A percentile compares a stretch with the other conserved stretches of the same genome.
These are phyloP conservation scores for Peucedramus taeniatus DNA, from an alignment of 2,113 vertebrate genomes.

Conservation along the genomic window DNA sequence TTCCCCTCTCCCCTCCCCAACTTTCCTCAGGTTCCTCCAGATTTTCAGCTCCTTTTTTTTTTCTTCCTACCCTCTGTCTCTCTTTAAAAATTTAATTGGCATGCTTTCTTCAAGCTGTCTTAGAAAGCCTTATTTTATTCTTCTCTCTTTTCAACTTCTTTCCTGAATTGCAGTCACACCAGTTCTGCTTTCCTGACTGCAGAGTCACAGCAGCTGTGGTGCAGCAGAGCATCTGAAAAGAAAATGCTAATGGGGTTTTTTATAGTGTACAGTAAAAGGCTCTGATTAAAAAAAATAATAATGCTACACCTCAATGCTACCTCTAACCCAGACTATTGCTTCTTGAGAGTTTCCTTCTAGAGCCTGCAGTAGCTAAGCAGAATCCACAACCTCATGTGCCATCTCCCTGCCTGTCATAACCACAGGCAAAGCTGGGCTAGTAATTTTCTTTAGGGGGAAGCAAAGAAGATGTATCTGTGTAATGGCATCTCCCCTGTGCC, in stretches of 20 bases:
- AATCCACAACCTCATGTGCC: background rate
- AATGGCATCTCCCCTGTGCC: background rate
- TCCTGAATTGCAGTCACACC: constrained; percentile 57
- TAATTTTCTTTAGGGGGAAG: background rate
- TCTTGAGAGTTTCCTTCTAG: constrained; percentile 1
- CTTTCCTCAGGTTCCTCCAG: constrained; percentile 32
- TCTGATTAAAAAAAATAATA: constrained; percentile 22
- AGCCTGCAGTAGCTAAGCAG: background rate
- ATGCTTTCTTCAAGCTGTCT: constrained; percentile 59
- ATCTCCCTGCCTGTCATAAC: background rate
- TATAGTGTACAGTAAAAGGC: constrained; percentile 41
- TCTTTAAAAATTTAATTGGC: constrained; percentile 60
- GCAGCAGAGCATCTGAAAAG: constrained; percentile 58
- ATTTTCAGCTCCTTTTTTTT: constrained; percentile 5
- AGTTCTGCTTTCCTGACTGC: constrained; percentile 66
- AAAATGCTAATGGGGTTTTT: constrained; percentile 60
- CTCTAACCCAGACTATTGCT: background rate
- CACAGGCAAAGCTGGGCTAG: background rate
- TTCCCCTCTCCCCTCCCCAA: background rate
- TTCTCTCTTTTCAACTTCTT: constrained; percentile 52
- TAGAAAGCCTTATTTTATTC: constrained; percentile 46
- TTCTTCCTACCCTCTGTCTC: background rate
- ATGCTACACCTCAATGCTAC: constrained; percentile 13
- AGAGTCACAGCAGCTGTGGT: constrained; percentile 65
- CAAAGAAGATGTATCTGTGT: background rate